Evolutionary conservation across 2,888 invertebrate species (phyloP), one percentile per base, ranked within the genome.

Genomic region (Theretra japonica): DNA sequence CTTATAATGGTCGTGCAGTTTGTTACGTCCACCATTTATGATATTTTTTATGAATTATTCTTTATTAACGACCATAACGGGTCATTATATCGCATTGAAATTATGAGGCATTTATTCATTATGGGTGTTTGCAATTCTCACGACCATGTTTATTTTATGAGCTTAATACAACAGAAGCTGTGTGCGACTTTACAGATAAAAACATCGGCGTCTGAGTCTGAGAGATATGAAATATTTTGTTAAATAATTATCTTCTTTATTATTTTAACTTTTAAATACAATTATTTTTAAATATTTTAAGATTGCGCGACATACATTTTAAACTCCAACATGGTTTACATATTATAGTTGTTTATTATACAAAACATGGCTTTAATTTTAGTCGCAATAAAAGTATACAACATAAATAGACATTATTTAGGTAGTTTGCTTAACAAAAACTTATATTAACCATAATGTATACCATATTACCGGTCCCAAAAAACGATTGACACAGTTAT

Each of bases 111-210:
- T 88, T 85, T 86, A 88, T 89, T 91, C 88, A 87, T 91, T 90
- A 90, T 81, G 78, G 82, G 84, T 94, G 87, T 94, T 93, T 94
- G 91, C 90, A 83, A 85, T 93, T 94, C 94, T 88, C 94, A 94
- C 93, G 91, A 77, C 79, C 75, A 76, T 82, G 77, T 70, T 73
- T 73, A 59, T 79, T 74, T 81, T 78, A 85, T 23, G 48, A 48
- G 65, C 48, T n/a, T 41, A 11, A 59, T 53, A 62, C 21, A 41
- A 65, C 41, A 65, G 41, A 86, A 86, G 83, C 81, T 82, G 73
- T 30, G 17, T 25, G 59, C 1, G 19, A 33, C 21, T 62, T 21
- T 21, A 23, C 23, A 21, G 1, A 41, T 62, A 41, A 41, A 28
- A 59, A 41, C 21, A 21, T 62, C n/a, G 33, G n/a, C 30, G 33